phyloP scores from a whole-genome alignment of 2,888 invertebrate species.

The Itoplectis maculator region DNA sequence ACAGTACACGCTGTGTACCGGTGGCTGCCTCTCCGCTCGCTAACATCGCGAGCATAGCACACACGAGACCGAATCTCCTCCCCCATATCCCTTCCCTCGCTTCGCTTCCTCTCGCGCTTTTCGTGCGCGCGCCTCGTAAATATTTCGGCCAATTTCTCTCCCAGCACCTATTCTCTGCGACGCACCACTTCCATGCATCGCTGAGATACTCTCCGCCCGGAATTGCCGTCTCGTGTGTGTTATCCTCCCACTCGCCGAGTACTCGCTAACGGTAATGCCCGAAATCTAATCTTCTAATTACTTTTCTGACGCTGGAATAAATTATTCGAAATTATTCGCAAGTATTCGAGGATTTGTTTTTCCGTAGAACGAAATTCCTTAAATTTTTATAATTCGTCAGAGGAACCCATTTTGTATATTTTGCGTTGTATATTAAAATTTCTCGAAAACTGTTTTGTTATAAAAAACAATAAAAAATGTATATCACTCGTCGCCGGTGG shows the following conservation, averaged over 20 bases:
- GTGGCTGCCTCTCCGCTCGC: conserved; percentile 24
- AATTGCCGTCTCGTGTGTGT: neutral
- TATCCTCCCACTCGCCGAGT: neutral
- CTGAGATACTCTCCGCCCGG: conserved; percentile 15
- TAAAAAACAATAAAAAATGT: neutral
- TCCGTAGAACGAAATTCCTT: too few relatives aligned
- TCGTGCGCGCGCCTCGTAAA: conserved; percentile 51
- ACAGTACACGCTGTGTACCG: conserved; percentile 15
- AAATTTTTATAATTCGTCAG: too few relatives aligned
- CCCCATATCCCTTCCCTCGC: neutral
- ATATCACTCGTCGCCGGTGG: too few relatives aligned
- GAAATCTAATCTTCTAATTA: neutral
- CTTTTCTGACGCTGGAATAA: neutral
- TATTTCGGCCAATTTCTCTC: conserved; percentile 63
- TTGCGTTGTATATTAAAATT: too few relatives aligned
- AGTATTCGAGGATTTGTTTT: too few relatives aligned
- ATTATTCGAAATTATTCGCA: neutral
- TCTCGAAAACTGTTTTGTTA: neutral
- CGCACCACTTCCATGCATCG: conserved; percentile 31
- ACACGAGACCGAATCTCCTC: conserved; percentile 18
- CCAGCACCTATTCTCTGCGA: conserved; percentile 42
- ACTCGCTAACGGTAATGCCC: neutral
- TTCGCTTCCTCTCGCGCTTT: conserved; percentile 12
- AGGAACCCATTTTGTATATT: too few relatives aligned
- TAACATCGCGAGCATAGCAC: conserved; percentile 38